Evolutionary conservation across 2,797 vertebrate species (phyloP).

Genomic region (Sternarchorhynchus goeldii): DNA sequence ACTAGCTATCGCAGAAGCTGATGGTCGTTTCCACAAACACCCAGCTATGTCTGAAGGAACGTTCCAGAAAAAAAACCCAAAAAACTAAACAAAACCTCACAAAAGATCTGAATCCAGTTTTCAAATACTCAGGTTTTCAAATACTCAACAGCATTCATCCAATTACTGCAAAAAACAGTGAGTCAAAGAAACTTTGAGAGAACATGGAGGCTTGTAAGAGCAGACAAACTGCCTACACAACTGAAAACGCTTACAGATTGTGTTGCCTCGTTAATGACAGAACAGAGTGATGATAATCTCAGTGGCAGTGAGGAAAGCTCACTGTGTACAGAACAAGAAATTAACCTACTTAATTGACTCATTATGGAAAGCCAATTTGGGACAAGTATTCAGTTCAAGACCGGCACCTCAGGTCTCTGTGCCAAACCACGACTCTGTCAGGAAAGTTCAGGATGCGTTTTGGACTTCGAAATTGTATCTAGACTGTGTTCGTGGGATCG

Average conservation of each 20-base stretch:
- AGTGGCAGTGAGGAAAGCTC: neutral
- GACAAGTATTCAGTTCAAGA: neutral
- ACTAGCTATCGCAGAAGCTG: constrained; percentile 42
- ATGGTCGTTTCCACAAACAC: constrained; percentile 44
- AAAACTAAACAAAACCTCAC: neutral
- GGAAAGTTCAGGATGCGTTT: constrained; percentile 6
- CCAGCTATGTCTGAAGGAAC: constrained; percentile 35
- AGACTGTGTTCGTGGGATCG: constrained; percentile 65
- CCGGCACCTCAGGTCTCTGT: neutral
- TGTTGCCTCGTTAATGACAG: neutral
- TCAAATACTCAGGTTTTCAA: neutral
- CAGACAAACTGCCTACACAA: neutral
- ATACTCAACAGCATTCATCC: neutral
- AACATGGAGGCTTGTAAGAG: neutral
- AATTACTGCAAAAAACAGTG: constrained; percentile 8
- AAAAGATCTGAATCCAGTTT: neutral
- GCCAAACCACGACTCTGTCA: neutral
- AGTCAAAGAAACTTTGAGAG: neutral
- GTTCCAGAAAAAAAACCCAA: neutral
- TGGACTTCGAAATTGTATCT: constrained; percentile 62
- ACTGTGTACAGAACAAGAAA: neutral
- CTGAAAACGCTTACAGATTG: neutral
- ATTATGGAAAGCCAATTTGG: neutral
- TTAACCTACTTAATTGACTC: neutral
- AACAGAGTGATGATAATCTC: neutral